Conservation (phyloP, 1,140 invertebrate species). For the Drosophila repletoides region DNA sequence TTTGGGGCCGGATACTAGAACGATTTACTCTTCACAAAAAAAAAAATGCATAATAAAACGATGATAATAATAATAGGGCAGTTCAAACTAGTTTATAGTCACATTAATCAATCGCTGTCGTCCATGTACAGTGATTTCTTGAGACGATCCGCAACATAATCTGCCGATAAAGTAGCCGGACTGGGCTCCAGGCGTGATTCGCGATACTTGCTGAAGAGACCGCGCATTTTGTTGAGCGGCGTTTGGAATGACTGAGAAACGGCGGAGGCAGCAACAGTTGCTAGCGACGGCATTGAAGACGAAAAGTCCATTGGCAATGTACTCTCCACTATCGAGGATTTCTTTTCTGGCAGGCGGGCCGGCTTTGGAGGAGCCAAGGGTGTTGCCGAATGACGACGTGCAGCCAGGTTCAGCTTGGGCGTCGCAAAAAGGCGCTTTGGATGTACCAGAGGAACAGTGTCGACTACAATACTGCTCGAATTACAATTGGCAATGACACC, state of each 20-base stretch:
- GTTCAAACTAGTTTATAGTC: background rate
- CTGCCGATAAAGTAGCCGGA: background rate
- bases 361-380: constrained; percentile 24
- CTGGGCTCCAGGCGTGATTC: constrained; percentile 4
- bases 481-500: background rate
- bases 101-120: background rate
- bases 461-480: constrained; percentile 3
- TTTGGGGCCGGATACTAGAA: too few relatives aligned
- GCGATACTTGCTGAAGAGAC: constrained; percentile 50
- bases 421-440: constrained; percentile 32
- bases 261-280: constrained; percentile 2
- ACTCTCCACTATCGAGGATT: background rate
- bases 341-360: background rate
- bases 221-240: constrained; percentile 50
- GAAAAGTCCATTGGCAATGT: background rate
- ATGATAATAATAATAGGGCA: constrained; percentile 13
- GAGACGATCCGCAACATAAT: background rate
- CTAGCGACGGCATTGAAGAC: background rate
- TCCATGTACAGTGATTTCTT: background rate
- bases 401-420: constrained; percentile 30
- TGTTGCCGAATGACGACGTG: background rate
- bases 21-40: background rate
- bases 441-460: background rate
- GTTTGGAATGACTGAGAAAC: constrained; percentile 49
- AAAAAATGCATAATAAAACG: background rate